These are phyloP conservation scores for Sparidentex hasta DNA, from an alignment of 2,797 vertebrate genomes.

Conservation along the genomic window DNA sequence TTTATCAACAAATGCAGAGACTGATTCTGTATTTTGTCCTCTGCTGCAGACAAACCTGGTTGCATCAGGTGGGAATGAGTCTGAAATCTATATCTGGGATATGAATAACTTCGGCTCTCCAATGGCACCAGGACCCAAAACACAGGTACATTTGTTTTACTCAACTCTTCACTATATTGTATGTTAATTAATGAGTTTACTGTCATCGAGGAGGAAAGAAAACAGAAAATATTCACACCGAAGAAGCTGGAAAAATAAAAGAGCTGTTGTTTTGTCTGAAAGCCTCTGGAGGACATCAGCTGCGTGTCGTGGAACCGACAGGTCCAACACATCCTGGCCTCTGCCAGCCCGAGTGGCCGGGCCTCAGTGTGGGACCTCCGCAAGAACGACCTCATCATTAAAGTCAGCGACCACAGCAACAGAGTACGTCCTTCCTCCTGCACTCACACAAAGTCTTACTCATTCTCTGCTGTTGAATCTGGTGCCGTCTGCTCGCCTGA, in stretches of 20 bases:
- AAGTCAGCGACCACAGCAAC: conserved; percentile 99
- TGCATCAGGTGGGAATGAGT: conserved; percentile 97
- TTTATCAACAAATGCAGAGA: background rate
- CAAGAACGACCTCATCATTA: conserved; percentile 98
- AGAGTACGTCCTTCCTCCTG: conserved; percentile 84
- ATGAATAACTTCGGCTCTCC: conserved; percentile 95
- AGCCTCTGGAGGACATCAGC: conserved; percentile 96
- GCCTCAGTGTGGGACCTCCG: conserved; percentile 97
- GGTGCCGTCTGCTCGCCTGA: accelerated
- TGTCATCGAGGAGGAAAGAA: too few relatives aligned
- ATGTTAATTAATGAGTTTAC: too few relatives aligned
- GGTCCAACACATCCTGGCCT: conserved; percentile 98
- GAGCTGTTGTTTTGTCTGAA: background rate
- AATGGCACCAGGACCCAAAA: conserved; percentile 97
- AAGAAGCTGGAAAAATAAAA: background rate
- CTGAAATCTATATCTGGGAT: conserved; percentile 99
- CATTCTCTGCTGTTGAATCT: background rate
- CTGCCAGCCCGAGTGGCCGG: conserved; percentile 93
- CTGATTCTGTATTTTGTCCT: background rate
- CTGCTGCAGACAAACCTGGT: conserved; percentile 91
- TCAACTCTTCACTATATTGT: too few relatives aligned
- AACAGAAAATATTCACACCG: too few relatives aligned
- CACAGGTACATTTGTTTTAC: conserved; percentile 86
- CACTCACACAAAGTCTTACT: background rate
- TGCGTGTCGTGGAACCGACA: conserved; percentile 97